Evolutionary conservation across 2,797 vertebrate genomes (phyloP).

Genomic region (Anas flavirostris): DNA sequence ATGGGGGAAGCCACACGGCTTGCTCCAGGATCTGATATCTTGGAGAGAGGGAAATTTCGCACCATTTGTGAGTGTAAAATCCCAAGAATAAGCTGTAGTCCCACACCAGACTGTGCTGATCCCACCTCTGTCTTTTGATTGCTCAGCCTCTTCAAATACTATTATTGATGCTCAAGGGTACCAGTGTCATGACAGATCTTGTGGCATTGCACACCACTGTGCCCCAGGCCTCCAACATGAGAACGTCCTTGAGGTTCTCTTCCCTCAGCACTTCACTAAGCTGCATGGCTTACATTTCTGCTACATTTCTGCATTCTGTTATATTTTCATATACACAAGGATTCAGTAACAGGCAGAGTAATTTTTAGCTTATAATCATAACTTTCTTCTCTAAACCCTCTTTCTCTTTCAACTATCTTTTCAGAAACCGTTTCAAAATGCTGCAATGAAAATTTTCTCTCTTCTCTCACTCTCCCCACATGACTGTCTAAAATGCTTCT

Average conservation of each 20-base stretch:
- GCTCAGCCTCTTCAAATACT: neutral
- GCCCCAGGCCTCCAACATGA: neutral
- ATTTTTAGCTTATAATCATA: neutral
- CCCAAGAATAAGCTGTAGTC: neutral
- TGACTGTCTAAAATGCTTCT: neutral
- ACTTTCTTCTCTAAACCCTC: neutral
- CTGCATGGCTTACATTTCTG: neutral
- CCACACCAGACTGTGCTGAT: neutral
- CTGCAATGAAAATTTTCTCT: neutral
- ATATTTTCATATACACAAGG: neutral
- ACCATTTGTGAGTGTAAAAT: neutral
- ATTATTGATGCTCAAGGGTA: neutral
- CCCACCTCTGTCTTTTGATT: neutral
- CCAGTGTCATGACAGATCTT: neutral
- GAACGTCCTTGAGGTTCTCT: neutral
- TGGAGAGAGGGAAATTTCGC: neutral
- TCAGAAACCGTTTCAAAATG: constrained; percentile 4
- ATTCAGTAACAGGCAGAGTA: neutral
- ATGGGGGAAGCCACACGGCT: fast-evolving
- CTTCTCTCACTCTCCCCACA: neutral
- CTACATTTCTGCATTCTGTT: neutral
- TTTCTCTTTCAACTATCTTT: neutral
- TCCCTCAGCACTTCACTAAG: neutral
- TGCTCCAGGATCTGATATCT: neutral
- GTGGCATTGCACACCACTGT: fast-evolving